Percentiles rank a stretch among this genome's conserved stretches.
These are phyloP conservation scores for Ligdia adustata DNA, from an alignment of 2,888 invertebrate species.

Conservation along the genomic window DNA sequence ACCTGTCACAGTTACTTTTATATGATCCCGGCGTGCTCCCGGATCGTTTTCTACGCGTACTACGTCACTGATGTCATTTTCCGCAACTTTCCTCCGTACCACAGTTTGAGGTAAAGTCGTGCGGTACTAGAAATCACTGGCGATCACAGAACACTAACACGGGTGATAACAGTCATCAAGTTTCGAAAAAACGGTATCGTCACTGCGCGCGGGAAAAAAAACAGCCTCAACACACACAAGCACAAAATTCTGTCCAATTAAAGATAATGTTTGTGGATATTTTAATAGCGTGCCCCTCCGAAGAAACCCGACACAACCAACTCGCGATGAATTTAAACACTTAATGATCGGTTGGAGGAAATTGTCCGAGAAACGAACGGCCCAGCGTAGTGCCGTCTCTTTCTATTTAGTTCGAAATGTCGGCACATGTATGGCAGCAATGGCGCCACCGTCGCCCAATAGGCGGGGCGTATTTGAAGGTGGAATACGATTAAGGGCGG, in stretches of 20 bases:
- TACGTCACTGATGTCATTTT: slow-evolving; percentile 80
- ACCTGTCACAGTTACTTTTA: slow-evolving; percentile 39
- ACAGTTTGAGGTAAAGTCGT: slow-evolving; percentile 41
- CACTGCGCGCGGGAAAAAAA: slow-evolving; percentile 68
- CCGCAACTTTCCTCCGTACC: slow-evolving; percentile 45
- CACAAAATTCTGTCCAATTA: slow-evolving; percentile 83
- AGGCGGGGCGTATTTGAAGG: slow-evolving; percentile 62
- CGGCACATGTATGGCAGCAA: slow-evolving; percentile 67
- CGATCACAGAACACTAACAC: slow-evolving; percentile 71
- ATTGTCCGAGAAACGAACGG: slow-evolving; percentile 82
- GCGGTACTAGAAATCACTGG: slow-evolving; percentile 56
- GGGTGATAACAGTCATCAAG: slow-evolving; percentile 79
- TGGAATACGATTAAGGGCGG: slow-evolving; percentile 59
- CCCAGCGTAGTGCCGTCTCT: slow-evolving; percentile 68
- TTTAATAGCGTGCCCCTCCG: slow-evolving; percentile 83
- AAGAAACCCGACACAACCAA: slow-evolving; percentile 83
- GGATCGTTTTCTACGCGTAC: slow-evolving; percentile 33
- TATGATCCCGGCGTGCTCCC: slow-evolving; percentile 36
- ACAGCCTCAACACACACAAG: slow-evolving; percentile 73
- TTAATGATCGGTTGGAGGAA: slow-evolving; percentile 84
- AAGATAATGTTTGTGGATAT: slow-evolving; percentile 84
- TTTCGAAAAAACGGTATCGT: slow-evolving; percentile 76
- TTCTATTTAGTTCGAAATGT: slow-evolving; percentile 67
- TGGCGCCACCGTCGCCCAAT: slow-evolving; percentile 62
- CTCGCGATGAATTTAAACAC: slow-evolving; percentile 83